Evolutionary conservation across 2,113 vertebrate species (phyloP), one percentile per base, ranked within the genome.

Genomic region (Myodes glareolus): DNA sequence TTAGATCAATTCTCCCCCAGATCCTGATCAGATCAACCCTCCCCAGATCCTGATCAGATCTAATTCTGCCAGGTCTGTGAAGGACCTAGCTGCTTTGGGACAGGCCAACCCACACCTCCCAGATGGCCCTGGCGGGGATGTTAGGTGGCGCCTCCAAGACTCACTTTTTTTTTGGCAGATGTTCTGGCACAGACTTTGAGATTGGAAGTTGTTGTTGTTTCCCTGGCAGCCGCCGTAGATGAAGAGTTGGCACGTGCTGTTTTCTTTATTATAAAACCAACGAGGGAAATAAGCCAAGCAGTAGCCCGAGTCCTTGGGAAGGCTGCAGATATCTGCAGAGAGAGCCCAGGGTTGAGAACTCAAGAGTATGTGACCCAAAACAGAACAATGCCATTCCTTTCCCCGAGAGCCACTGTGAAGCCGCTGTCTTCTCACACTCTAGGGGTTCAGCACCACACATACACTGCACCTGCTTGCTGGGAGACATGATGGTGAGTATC

Each of bases 221-320:
- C 99, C 99, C 0, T 45, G 21, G 88, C 99, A 99, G 72, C 99
- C 99, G 0, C 99, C 99, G 0, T 98, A 99, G 97, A 99, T 98
- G 95, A 99, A 99, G 47, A 31, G 96, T 36, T 82, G n/a, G 87
- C 99, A 99, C 1, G 33, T 50, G 42, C 6, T 1, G 0, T 67
- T 45, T 1, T 92, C 0, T 1, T 98, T 98, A 93, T 99, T 97
- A 92, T 99, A 99, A 97, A 99, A 99, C 99, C 99, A 99, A 3
- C 97, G 98, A 9, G n/a, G 98, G 16, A 97, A 19, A 73, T 94
- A 98, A 6, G 98, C 98, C 29, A 99, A 96, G 92, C 99, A 99
- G 68, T 16, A 76, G 19, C 99, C 99, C 1, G 98, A 95, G 5
- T 98, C 33, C 0, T 99, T 99, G 5, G 96, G 82, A 21, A 99